Percentiles rank a stretch among this genome's conserved stretches.
phyloP scores from a whole-genome alignment of 2,888 invertebrate species.

The Polyploca ridens region DNA sequence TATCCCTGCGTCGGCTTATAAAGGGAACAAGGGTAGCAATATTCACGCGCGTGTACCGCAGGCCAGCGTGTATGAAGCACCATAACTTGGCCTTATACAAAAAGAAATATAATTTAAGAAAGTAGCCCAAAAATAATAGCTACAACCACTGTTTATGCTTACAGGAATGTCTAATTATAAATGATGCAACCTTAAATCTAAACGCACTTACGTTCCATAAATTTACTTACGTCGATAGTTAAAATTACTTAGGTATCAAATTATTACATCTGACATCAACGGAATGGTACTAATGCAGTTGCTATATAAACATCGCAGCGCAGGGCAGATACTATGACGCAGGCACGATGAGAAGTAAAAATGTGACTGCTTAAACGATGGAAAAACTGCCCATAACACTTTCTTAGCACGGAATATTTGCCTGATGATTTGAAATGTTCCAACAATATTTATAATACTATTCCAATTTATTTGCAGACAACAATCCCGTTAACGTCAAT shows the following conservation, averaged over 20 bases:
- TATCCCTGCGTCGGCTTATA: neutral
- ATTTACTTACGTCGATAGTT: slow-evolving; percentile 40
- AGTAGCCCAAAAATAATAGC: slow-evolving; percentile 26
- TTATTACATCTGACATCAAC: slow-evolving; percentile 25
- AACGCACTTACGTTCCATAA: slow-evolving; percentile 37
- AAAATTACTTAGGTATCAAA: slow-evolving; percentile 33
- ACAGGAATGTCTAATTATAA: slow-evolving; percentile 59
- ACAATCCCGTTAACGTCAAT: neutral
- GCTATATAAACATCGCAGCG: too few relatives aligned
- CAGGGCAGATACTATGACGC: too few relatives aligned
- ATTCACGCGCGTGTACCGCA: slow-evolving; percentile 21
- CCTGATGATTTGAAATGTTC: neutral
- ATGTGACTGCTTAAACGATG: too few relatives aligned
- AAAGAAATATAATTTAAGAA: slow-evolving; percentile 16
- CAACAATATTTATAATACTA: neutral
- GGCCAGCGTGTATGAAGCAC: slow-evolving; percentile 39
- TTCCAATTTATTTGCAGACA: neutral
- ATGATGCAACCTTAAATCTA: slow-evolving; percentile 40
- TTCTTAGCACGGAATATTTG: neutral
- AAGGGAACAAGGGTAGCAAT: slow-evolving; percentile 24
- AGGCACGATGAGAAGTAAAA: too few relatives aligned
- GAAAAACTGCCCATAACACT: neutral
- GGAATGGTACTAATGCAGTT: slow-evolving; percentile 15
- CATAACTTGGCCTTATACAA: slow-evolving; percentile 36
- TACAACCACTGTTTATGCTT: slow-evolving; percentile 40